These are phyloP conservation scores for Bombus haemorrhoidalis DNA, from an alignment of 1,140 invertebrate genomes.

Conservation along the genomic window DNA sequence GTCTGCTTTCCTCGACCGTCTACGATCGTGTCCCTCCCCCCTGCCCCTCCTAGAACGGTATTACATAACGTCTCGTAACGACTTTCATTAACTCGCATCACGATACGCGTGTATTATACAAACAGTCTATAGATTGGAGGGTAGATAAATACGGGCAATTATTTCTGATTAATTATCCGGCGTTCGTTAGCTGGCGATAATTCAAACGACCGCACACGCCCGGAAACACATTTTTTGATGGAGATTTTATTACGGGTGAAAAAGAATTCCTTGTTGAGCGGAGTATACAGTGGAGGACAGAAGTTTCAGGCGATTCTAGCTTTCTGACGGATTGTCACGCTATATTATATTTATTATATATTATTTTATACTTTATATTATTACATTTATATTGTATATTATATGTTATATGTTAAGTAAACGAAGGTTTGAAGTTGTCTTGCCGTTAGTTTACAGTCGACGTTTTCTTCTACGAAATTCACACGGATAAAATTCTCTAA, in stretches of 20 bases:
- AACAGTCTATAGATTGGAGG: conserved; percentile 21
- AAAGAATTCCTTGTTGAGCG: too few species aligned
- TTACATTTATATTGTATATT: too few species aligned
- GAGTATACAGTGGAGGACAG: too few species aligned
- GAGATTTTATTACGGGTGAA: conserved; percentile 12
- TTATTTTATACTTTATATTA: too few species aligned
- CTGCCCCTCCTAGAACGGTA: not conserved
- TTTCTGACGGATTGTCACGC: too few species aligned
- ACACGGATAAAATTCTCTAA: too few species aligned
- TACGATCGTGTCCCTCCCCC: not conserved
- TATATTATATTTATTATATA: too few species aligned
- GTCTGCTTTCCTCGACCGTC: conserved; percentile 3
- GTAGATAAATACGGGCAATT: conserved; percentile 32
- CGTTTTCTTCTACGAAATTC: too few species aligned
- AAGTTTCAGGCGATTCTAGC: too few species aligned
- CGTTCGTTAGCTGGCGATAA: conserved; percentile 3
- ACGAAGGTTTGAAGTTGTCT: too few species aligned
- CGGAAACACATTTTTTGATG: not conserved
- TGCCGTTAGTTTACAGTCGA: too few species aligned
- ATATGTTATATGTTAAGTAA: too few species aligned
- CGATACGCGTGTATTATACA: conserved; percentile 29
- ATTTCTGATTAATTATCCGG: conserved; percentile 45
- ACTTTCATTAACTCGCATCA: conserved; percentile 45
- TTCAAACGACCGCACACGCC: not conserved
- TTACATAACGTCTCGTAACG: conserved; percentile 45